Percentiles rank a stretch among this genome's conserved stretches.
Conservation (phyloP, 2,888 invertebrate species). For the Melikaiella ostensackeni region DNA sequence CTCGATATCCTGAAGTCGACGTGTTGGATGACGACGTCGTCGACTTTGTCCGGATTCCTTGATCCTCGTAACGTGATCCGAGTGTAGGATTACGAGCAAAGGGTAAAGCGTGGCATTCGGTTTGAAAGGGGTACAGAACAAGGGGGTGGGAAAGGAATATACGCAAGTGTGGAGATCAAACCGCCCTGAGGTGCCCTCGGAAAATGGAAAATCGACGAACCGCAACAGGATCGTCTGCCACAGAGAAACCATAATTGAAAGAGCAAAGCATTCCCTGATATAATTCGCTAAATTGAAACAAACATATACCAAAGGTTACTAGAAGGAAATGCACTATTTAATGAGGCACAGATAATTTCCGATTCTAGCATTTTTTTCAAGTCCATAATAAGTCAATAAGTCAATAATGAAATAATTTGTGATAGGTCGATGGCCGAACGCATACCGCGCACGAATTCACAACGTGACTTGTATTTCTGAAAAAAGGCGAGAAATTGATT, state of each 20-base stretch:
- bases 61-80: conserved; percentile 56
- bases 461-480: conserved; percentile 47
- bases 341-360: no score
- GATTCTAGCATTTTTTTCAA: no score
- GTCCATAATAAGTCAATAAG: no score
- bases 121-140: background rate
- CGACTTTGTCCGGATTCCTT: conserved; percentile 52
- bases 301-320: background rate
- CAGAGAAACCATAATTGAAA: conserved; percentile 30
- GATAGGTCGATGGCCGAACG: conserved; percentile 52
- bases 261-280: conserved; percentile 23
- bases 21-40: conserved; percentile 48
- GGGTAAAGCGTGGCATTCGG: conserved; percentile 40
- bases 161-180: conserved; percentile 20
- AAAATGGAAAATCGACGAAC: conserved; percentile 39
- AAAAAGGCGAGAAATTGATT: background rate
- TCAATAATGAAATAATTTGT: no score
- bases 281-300: conserved; percentile 24
- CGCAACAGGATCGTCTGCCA: conserved; percentile 20
- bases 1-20: conserved; percentile 37
- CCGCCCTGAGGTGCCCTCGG: conserved; percentile 19
- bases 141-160: background rate
- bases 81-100: conserved; percentile 51
- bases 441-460: conserved; percentile 46
- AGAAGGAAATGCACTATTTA: no score